Base-by-base conservation (phyloP, 2,797 vertebrate genomes). In the Microtus agrestis region DNA sequence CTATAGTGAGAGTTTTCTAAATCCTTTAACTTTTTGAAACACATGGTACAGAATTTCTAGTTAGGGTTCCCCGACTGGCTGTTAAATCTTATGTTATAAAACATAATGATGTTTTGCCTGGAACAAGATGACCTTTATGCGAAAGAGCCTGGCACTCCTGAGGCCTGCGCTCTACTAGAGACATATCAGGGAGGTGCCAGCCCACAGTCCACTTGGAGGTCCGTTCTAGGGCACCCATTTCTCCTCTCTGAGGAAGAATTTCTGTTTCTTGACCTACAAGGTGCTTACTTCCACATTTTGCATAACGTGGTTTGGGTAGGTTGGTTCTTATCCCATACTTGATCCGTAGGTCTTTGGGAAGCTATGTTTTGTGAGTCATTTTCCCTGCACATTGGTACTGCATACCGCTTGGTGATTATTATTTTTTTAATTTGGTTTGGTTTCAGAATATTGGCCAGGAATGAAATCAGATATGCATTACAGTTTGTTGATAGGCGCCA, bases 401-500 rank as follows among this genome's bases (percentile, higher is more conserved):
- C 76, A 6, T 89, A n/a, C 11, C 3, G 73, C 3, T 54, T 61
- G 65, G n/a, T 89, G 40, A 37, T 51, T 67, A 56, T 21, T 56
- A 56, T 89, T 81, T 80, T 10, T n/a, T 13, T n/a, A 65, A 48
- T 23, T 67, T 12, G 61, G 25, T 54, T 34, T 81, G 23, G 76
- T 77, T 79, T 89, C n/a, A 74, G 56, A 93, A 59, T 11, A 65
- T 69, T 46, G 11, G 11, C 51, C 14, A 74, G 90, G 48, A 91
- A 65, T 46, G 51, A 43, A 82, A 82, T 87, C 43, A 84, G n/a
- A 67, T 43, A 63, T 12, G 40, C 34, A 46, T 65, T 93, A 46
- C 81, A 71, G 87, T 90, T 76, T 59, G 25, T 67, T 88, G 76
- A 65, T 89, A 79, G 87, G 29, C 17, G n/a, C 84, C 51, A 77